Conservation (phyloP, 2,113 vertebrate species). For the Tamias sibiricus region DNA sequence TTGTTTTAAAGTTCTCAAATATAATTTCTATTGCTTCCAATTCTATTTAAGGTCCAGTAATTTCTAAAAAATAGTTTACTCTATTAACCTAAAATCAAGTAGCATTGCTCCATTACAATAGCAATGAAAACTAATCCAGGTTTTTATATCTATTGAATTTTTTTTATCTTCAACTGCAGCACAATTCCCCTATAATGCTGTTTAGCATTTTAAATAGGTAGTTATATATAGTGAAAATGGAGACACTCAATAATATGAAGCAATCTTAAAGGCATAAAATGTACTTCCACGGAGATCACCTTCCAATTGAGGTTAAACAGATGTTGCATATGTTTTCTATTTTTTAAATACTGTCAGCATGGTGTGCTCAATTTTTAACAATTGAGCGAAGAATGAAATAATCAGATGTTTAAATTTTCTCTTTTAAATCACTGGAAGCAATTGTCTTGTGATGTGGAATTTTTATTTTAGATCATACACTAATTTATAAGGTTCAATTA, state of each 20-base stretch:
- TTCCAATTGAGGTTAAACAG: constrained; percentile 58
- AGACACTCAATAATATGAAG: constrained; percentile 47
- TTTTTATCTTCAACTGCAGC: constrained; percentile 50
- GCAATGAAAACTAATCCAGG: constrained; percentile 62
- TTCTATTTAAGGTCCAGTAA: constrained; percentile 42
- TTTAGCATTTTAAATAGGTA: constrained; percentile 52
- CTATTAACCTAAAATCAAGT: constrained; percentile 68
- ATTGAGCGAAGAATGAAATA: constrained; percentile 50
- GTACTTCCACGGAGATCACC: constrained; percentile 43
- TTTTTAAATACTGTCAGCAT: constrained; percentile 65
- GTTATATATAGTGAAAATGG: constrained; percentile 58
- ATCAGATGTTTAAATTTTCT: constrained; percentile 53
- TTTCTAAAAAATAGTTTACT: constrained; percentile 65
- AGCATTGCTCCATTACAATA: constrained; percentile 60
- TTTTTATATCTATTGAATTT: constrained; percentile 69
- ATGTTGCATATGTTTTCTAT: constrained; percentile 66
- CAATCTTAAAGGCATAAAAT: constrained; percentile 66
- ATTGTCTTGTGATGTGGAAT: constrained; percentile 58
- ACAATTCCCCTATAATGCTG: constrained; percentile 4
- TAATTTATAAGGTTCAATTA: constrained; percentile 53
- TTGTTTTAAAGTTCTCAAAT: constrained; percentile 42
- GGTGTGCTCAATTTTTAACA: background rate
- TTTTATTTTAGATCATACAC: constrained; percentile 67
- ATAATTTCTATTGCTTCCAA: constrained; percentile 54
- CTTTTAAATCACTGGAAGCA: constrained; percentile 50